A percentile compares a stretch with the other conserved stretches of the same genome.
phyloP scores from a whole-genome alignment of 2,113 vertebrate species.

The Megalops atlanticus region DNA sequence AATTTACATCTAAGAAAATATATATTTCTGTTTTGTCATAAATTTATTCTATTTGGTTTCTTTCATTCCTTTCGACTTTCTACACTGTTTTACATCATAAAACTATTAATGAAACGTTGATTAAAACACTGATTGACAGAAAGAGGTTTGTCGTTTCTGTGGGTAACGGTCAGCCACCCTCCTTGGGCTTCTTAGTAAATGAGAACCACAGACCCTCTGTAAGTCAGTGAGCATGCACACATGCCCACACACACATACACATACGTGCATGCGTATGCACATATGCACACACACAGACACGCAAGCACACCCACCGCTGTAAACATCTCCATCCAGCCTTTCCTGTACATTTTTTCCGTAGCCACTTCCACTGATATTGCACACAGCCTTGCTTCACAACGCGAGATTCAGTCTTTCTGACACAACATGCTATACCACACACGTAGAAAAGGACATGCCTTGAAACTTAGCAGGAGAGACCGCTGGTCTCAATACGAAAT shows the following conservation, averaged over 20 bases:
- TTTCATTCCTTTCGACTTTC: not conserved
- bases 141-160: not conserved
- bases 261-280: not conserved
- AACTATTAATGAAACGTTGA: not conserved
- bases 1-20: not conserved
- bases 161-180: not conserved
- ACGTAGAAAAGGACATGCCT: not conserved
- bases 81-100: not conserved
- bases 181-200: too few relatives aligned
- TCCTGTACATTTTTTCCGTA: not conserved
- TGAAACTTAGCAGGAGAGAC: not conserved
- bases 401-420: not conserved
- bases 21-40: not conserved
- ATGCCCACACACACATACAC: not conserved
- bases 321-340: not conserved
- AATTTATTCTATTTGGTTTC: not conserved
- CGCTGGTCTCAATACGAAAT: not conserved
- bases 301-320: not conserved
- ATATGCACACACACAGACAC: not conserved
- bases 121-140: not conserved
- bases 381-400: not conserved
- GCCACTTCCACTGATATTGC: not conserved
- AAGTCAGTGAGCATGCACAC: not conserved
- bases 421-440: not conserved
- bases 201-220: too few relatives aligned